Conservation (phyloP, 2,888 invertebrate genomes). For the Calliopum simillimum region DNA sequence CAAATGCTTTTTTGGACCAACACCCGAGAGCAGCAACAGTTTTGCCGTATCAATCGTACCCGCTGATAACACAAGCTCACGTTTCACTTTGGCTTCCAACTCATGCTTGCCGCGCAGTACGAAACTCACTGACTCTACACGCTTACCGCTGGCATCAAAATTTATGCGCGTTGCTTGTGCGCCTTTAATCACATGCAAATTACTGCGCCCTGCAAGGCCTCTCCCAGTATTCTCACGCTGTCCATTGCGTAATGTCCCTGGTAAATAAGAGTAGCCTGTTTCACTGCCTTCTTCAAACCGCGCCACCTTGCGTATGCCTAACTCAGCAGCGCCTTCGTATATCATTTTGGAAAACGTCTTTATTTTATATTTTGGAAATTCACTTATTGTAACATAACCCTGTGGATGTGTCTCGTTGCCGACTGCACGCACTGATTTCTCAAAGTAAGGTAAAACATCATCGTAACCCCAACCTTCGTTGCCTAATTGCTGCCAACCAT, state of each 20-base stretch:
- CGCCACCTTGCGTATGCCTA: conserved; percentile 63
- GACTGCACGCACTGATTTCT: conserved; percentile 72
- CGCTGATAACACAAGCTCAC: conserved; percentile 55
- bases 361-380: conserved; percentile 52
- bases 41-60: conserved; percentile 55
- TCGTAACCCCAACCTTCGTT: conserved; percentile 76
- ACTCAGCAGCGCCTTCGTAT: conserved; percentile 65
- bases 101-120: conserved; percentile 67
- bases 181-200: conserved; percentile 71
- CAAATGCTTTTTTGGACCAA: conserved; percentile 51
- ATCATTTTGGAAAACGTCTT: conserved; percentile 52
- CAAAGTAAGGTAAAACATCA: conserved; percentile 81
- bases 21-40: conserved; percentile 56
- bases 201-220: conserved; percentile 73
- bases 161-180: conserved; percentile 70
- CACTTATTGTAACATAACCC: conserved; percentile 66
- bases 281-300: conserved; percentile 63
- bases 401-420: conserved; percentile 41
- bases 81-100: conserved; percentile 44
- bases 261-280: conserved; percentile 68
- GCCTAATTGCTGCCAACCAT: conserved; percentile 70
- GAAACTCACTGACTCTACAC: conserved; percentile 67
- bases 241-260: conserved; percentile 72
- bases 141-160: conserved; percentile 65
- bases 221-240: conserved; percentile 79